A percentile compares a stretch with the other conserved stretches of the same genome.
These are phyloP conservation scores for Notothenia coriiceps DNA, from an alignment of 2,113 vertebrate species.

Conservation along the genomic window DNA sequence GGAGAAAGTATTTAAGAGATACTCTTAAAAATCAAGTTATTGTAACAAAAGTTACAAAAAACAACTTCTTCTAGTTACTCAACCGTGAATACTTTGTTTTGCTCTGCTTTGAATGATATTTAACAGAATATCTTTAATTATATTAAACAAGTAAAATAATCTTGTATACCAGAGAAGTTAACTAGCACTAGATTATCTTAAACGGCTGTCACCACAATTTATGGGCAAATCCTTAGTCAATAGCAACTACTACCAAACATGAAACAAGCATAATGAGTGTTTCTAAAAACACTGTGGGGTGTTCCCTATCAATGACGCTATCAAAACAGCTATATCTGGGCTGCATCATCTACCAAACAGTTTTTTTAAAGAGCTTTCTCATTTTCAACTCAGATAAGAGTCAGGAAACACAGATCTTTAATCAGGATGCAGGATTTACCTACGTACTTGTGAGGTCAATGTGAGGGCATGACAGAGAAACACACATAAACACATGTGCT, in stretches of 20 bases:
- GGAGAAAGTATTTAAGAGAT: not conserved
- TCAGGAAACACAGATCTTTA: constrained; percentile 28
- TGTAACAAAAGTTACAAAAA: too few species aligned
- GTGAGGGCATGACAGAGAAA: constrained; percentile 1
- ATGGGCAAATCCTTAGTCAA: not conserved
- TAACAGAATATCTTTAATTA: not conserved
- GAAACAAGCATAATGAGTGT: not conserved
- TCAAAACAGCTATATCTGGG: not conserved
- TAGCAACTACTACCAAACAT: not conserved
- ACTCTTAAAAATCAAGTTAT: not conserved
- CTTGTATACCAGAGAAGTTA: not conserved
- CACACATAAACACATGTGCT: not conserved
- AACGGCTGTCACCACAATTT: not conserved
- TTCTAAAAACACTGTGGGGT: not conserved
- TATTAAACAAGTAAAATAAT: too few species aligned
- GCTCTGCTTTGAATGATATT: not conserved
- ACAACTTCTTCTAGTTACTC: not conserved
- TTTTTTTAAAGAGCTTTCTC: constrained; percentile 20
- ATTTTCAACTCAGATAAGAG: constrained; percentile 27
- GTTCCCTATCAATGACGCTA: not conserved
- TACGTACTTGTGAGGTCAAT: constrained; percentile 2
- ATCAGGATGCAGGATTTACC: constrained; percentile 23
- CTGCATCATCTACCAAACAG: not conserved
- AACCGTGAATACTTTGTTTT: not conserved
- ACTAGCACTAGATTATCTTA: not conserved